Base-by-base conservation (phyloP, 2,113 vertebrate genomes). In the Sorex araneus region DNA sequence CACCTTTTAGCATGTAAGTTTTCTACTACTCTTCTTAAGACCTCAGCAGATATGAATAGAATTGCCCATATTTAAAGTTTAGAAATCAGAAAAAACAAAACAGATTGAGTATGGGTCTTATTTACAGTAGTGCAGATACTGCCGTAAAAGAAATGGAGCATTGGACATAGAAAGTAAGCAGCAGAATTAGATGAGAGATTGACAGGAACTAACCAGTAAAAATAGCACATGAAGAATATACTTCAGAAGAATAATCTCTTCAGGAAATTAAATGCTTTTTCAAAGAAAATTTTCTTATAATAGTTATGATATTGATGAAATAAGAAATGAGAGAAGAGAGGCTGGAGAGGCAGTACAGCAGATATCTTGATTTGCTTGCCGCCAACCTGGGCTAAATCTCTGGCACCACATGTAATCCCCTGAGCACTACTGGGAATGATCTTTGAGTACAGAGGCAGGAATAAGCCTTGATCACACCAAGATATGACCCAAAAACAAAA, bases 81-180 rank as follows among this genome's bases (percentile, higher is more conserved):
- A 94, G 32, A 50, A 87, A 84, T 70, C 9, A 81, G 28, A 88
- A 63, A 45, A 77, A 71, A 21, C 43, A 84, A 81, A 88, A 64
- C 47, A 12, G 34, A 76, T 57, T 94, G 54, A 84, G 23, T 16
- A 66, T 71, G 28, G 18, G 11, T 78, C 34, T 57, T 66, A 36
- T 73, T 73, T 47, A 18, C 63, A 87, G 77, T 63, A 27, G 18
- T 19, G 40, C 40, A 40, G 40, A 40, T 40, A 40, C 34, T 32
- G 84, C 50, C 47, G 47, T 64, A 30, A 84, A 84, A 86, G 34
- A 80, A 75, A 66, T 60, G 36, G 36, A 73, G 69, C 36, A 66
- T 19, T 25, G 23, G n/a, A 30, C 15, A 23, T 19, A 50, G 69
- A 67, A 75, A 75, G 60, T 74, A 84, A 84, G 34, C 18, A 87